phyloP scores from a whole-genome alignment of 2,888 invertebrate genomes.

The Pseudanteris insignis region DNA sequence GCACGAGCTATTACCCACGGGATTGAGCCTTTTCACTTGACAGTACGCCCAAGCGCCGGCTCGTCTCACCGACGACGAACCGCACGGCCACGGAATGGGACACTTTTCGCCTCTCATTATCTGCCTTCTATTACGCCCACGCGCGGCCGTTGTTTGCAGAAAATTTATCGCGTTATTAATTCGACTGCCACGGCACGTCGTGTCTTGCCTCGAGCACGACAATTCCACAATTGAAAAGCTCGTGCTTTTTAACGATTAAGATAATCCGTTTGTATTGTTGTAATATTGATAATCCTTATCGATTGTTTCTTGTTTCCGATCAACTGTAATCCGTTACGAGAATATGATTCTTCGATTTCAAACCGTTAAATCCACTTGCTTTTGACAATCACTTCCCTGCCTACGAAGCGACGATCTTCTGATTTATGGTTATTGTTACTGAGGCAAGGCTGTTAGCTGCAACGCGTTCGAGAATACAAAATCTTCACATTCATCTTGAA shows the following conservation, averaged over 20 bases:
- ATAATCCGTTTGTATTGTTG: constrained; percentile 38
- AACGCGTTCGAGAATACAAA: too few species aligned
- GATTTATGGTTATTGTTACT: too few species aligned
- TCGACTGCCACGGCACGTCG: constrained; percentile 35
- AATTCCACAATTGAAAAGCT: constrained; percentile 36
- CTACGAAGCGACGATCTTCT: too few species aligned
- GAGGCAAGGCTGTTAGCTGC: too few species aligned
- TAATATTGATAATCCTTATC: constrained; percentile 35
- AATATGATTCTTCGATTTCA: constrained; percentile 26
- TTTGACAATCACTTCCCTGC: constrained; percentile 33
- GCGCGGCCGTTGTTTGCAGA: constrained; percentile 42
- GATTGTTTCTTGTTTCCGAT: constrained; percentile 22
- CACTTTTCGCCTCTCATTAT: constrained; percentile 32
- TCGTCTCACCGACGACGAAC: constrained; percentile 12
- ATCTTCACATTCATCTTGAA: too few species aligned
- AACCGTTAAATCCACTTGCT: constrained; percentile 29
- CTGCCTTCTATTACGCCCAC: constrained; percentile 33
- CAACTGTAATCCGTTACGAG: constrained; percentile 20
- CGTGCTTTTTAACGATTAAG: constrained; percentile 30
- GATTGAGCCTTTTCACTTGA: constrained; percentile 58
- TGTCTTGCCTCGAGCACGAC: constrained; percentile 8
- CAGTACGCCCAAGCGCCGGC: constrained; percentile 25
- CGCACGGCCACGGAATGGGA: background rate
- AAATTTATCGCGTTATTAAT: constrained; percentile 58
- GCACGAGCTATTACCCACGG: constrained; percentile 57